A percentile compares a stretch with the other conserved stretches of the same genome.
These are phyloP conservation scores for Syngnathus scovelli DNA, from an alignment of 2,113 vertebrate genomes.

Conservation along the genomic window DNA sequence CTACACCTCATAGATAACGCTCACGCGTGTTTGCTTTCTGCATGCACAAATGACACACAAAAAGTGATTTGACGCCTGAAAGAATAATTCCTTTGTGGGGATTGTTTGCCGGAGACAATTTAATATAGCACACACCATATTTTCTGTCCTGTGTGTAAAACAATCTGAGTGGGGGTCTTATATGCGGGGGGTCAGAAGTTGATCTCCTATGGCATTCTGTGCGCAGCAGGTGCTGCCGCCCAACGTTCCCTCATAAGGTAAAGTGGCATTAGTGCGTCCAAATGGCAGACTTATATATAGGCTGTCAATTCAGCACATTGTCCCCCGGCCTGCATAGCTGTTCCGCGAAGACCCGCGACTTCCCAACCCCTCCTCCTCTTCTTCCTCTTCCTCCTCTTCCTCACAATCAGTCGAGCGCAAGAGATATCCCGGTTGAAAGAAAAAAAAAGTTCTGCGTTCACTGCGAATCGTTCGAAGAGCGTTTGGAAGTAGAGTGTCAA, in stretches of 20 bases:
- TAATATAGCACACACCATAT: constrained; percentile 11
- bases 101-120: constrained; percentile 53
- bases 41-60: constrained; percentile 5
- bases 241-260: constrained; percentile 98
- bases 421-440: not conserved
- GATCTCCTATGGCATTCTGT: constrained; percentile 94
- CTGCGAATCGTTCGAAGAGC: not conserved
- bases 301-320: constrained; percentile 95
- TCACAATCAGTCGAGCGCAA: not conserved
- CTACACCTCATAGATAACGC: constrained; percentile 76
- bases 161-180: constrained; percentile 64
- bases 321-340: constrained; percentile 62
- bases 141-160: constrained; percentile 74
- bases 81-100: not conserved
- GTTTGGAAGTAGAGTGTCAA: not conserved
- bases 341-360: constrained; percentile 26
- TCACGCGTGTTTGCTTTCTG: constrained; percentile 61
- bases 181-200: constrained; percentile 67
- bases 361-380: not conserved
- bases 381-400: constrained; percentile 5
- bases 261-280: constrained; percentile 92
- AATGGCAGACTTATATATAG: constrained; percentile 99
- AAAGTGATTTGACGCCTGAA: not conserved
- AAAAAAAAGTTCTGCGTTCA: not conserved
- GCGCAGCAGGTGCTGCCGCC: constrained; percentile 91